Evolutionary conservation across 2,888 invertebrate species (phyloP), one percentile per base, ranked within the genome.

Genomic region (Acleris literana): DNA sequence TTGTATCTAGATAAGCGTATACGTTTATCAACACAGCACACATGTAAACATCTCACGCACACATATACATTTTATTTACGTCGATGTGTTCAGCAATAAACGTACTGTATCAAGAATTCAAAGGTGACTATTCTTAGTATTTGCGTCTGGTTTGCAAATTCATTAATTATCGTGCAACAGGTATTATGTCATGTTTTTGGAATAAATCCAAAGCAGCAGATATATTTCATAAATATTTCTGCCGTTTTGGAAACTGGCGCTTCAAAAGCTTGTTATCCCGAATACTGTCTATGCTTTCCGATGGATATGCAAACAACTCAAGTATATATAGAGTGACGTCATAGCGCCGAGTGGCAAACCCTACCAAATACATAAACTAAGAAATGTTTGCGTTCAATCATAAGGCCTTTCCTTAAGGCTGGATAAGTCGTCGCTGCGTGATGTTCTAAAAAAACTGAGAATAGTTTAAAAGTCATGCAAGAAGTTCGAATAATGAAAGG

Each of bases 21-120:
- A 55, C 57, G 46, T 22, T 62, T 64, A 56, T 64, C 64, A 68
- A 51, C 57, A 51, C 59, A 53, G 11, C 56, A 57, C 61, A 62
- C 48, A 52, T n/a, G n/a, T 17, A 22, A 18, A 59, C 39, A 13
- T 25, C 22, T 7, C n/a, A 55, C 62, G 39, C 66, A 20, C 44
- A 62, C 66, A 48, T 52, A 6, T 0, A 53, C 33, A 57, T 52
- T 51, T 62, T 66, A 66, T 66, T 66, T 66, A n/a, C 61, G 62
- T 62, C 57, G 66, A 66, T 66, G 66, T 66, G 66, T 66, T 66
- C 66, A 66, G 57, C 51, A 18, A 49, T 58, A 56, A 60, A 39
- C 56, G 52, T 52, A 62, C 20, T 16, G 51, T 66, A 57, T 18
- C 57, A 53, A 62, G 66, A 66, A 66, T 66, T 66, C 25, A 18